phyloP scores from a whole-genome alignment of 2,113 vertebrate species.

The Phrynocephalus versicolor region DNA sequence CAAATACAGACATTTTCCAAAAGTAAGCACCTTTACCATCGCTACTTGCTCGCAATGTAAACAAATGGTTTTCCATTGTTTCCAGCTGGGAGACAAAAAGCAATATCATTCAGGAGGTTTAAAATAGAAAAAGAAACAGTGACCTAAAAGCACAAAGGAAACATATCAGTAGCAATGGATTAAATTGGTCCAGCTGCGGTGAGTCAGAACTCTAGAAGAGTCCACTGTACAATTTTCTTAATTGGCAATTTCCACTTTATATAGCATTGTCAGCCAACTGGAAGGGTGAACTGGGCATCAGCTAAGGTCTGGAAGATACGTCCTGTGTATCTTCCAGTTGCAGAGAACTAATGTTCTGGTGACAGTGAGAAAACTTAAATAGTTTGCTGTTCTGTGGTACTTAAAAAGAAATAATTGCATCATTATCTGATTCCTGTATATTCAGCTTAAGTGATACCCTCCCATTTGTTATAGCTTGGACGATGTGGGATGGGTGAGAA shows the following conservation, averaged over 20 bases:
- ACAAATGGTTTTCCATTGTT: slow-evolving; percentile 19
- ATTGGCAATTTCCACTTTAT: not conserved
- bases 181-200: not conserved
- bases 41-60: slow-evolving; percentile 12
- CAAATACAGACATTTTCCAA: slow-evolving; percentile 1
- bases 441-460: not conserved
- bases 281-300: not conserved
- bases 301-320: not conserved
- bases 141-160: slow-evolving; percentile 1
- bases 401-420: not conserved
- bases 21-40: slow-evolving; percentile 1
- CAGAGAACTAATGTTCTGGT: not conserved
- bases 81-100: not conserved
- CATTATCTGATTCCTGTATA: no score
- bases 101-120: not conserved
- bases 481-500: not conserved
- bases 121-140: not conserved
- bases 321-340: no score
- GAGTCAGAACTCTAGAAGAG: not conserved
- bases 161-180: not conserved
- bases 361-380: not conserved
- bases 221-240: not conserved
- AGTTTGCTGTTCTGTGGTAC: not conserved
- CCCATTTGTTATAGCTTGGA: not conserved
- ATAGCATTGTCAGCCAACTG: not conserved